Base-by-base conservation (phyloP, 2,797 vertebrate genomes). In the Buceros bicornis region DNA sequence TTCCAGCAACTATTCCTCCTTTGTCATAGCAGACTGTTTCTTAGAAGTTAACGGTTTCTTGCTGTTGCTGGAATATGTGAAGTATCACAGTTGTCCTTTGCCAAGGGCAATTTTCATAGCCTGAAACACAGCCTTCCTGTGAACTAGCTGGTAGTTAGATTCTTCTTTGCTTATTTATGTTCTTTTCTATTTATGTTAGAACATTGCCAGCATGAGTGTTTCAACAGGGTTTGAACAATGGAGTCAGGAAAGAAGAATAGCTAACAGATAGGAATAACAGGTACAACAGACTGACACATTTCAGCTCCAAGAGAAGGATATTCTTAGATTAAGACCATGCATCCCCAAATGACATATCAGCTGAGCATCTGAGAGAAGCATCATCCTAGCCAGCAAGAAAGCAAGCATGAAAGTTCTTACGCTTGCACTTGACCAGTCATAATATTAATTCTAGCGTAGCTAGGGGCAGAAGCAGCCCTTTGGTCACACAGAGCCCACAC, bases 181-280 rank as follows among this genome's bases (percentile, higher is more conserved):
- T 88, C 35, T 54, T 66, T 60, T 71, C 42, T 54, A 16, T 76
- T 85, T 87, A 73, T 83, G 57, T 57, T 53, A 60, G 53, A 83
- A 31, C 60, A 42, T 51, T 56, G 62, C 8, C 47, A 77, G 82
- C 43, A 56, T 13, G 22, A 82, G n/a, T 21, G 66, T 79, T 58
- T 47, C 51, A 31, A 29, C 5, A 6, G 37, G n/a, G 40, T 11
- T 1, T 2, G 37, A 61, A 50, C 12, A 8, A 33, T 16, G 13
- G 18, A 85, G 25, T 45, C 28, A 15, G 61, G 48, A 22, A 48
- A 28, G 72, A 84, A 31, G 56, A 20, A 70, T 21, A 31, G 64
- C 37, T 33, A 51, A 20, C 17, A 64, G 45, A n/a, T 0, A 60
- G 11, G 10, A 65, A 28, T n/a, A 65, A 61, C 0, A 64, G 40